Conservation (phyloP, 2,888 invertebrate genomes). For the Andrena bicolor region DNA sequence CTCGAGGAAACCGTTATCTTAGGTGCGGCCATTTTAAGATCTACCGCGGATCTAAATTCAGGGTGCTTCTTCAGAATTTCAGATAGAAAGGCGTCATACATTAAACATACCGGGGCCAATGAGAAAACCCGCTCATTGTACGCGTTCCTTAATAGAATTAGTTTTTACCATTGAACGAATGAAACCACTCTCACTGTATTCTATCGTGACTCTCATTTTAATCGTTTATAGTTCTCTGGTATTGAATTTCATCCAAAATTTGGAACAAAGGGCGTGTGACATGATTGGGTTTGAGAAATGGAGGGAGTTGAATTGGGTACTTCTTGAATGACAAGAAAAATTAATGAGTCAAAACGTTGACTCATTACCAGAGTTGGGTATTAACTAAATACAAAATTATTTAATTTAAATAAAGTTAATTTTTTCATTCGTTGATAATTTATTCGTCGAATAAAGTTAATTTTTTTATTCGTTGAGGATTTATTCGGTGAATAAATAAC, state of each 20-base stretch:
- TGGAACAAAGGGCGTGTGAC: not conserved
- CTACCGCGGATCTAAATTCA: slow-evolving; percentile 47
- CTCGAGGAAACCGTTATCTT: slow-evolving; percentile 61
- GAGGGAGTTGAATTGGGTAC: not conserved
- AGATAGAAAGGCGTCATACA: slow-evolving; percentile 51
- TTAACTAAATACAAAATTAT: too few relatives aligned
- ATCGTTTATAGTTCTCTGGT: slow-evolving; percentile 10
- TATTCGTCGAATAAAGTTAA: too few relatives aligned
- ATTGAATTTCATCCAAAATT: not conserved
- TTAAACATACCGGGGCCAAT: slow-evolving; percentile 47
- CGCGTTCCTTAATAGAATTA: slow-evolving; percentile 41
- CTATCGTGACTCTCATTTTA: slow-evolving; percentile 5
- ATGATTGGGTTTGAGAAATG: not conserved
- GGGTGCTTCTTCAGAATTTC: slow-evolving; percentile 42
- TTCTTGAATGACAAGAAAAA: not conserved
- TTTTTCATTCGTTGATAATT: too few relatives aligned
- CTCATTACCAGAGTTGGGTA: too few relatives aligned
- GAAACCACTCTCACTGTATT: slow-evolving; percentile 19
- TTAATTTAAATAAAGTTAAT: too few relatives aligned
- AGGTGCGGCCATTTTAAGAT: slow-evolving; percentile 56
- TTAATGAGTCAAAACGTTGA: too few relatives aligned
- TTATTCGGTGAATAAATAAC: too few relatives aligned
- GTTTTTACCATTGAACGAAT: slow-evolving; percentile 35
- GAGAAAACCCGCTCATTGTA: slow-evolving; percentile 25
- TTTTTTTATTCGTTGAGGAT: too few relatives aligned